Conservation (phyloP, 2,113 vertebrate species). For the Odontophorus gujanensis region DNA sequence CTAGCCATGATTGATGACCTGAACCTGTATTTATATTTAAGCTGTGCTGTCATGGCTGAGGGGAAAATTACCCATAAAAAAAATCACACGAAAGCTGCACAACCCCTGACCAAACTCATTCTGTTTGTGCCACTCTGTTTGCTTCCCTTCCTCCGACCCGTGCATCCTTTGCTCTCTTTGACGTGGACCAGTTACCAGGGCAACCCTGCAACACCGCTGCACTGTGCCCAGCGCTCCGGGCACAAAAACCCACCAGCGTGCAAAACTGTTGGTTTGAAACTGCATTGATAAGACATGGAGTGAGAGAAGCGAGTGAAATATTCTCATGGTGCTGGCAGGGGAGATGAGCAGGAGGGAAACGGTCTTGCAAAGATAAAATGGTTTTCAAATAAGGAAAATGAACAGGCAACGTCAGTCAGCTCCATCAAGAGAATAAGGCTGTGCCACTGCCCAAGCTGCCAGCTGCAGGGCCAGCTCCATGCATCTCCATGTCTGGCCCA, state of each 20-base stretch:
- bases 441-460: fast-evolving
- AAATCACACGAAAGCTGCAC: neutral
- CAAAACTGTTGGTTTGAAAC: neutral
- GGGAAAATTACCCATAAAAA: neutral
- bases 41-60: neutral
- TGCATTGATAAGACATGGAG: neutral
- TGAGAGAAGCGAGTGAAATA: neutral
- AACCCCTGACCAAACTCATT: neutral
- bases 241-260: neutral
- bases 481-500: neutral
- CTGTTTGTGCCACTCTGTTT: neutral
- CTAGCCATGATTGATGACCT: neutral
- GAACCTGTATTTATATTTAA: neutral
- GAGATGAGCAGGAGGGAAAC: neutral
- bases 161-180: neutral
- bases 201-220: neutral
- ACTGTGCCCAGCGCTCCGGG: neutral
- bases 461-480: fast-evolving
- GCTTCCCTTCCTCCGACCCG: neutral
- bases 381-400: neutral
- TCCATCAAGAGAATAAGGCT: fast-evolving
- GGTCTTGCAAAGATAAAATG: neutral
- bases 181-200: conserved; percentile 33
- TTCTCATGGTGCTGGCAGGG: neutral
- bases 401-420: neutral